These are phyloP conservation scores for Botia kubotai DNA, from an alignment of 2,797 vertebrate genomes.

Conservation along the genomic window DNA sequence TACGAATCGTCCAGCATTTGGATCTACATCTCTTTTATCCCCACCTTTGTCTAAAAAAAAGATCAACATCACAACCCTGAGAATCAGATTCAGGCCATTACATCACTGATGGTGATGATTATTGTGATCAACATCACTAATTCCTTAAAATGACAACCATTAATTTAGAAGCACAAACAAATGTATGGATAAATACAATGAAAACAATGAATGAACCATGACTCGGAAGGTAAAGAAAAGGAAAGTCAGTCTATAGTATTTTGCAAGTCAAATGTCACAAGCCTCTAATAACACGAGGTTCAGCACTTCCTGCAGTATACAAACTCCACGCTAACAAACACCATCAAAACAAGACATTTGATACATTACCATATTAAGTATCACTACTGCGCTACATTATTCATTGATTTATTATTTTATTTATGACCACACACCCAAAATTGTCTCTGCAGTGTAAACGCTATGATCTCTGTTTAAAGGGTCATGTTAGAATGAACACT, in stretches of 20 bases:
- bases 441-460: not conserved
- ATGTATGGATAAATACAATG: not conserved
- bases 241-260: not conserved
- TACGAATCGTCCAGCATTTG: slow-evolving; percentile 93
- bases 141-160: not conserved
- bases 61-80: not conserved
- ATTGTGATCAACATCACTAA: not conserved
- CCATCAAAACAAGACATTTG: not conserved
- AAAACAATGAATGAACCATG: not conserved
- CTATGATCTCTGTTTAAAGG: not conserved
- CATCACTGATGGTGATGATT: no score
- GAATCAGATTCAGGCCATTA: not conserved
- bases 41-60: slow-evolving; percentile 82
- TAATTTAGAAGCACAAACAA: not conserved
- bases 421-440: not conserved
- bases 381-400: not conserved
- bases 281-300: not conserved
- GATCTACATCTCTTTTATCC: slow-evolving; percentile 88
- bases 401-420: not conserved
- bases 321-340: not conserved
- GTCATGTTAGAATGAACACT: not conserved
- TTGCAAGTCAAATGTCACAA: slow-evolving; percentile 19
- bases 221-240: not conserved
- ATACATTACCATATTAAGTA: slow-evolving; percentile 4
- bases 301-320: not conserved